Base-by-base conservation (phyloP, 2,113 vertebrate species). In the Solea solea region DNA sequence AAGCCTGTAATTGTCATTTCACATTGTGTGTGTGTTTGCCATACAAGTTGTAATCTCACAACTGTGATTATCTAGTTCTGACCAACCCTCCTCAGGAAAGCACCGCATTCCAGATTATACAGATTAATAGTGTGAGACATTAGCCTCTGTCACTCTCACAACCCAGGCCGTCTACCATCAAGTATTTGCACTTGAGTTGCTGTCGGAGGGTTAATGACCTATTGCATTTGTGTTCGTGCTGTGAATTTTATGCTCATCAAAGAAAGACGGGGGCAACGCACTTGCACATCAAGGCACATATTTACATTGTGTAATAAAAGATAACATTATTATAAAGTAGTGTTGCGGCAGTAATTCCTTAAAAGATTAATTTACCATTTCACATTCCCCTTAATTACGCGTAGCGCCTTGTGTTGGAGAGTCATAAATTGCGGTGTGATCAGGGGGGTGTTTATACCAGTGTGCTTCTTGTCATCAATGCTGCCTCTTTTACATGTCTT, bases 291-390 rank as follows among this genome's bases (percentile, higher is more conserved):
- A 49, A 58, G 68, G 44, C 41, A 0, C n/a, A 52, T 69, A 59
- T 82, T 89, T 84, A 78, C 78, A 79, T 49, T 56, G 69, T n/a
- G 58, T 67, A 64, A 73, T 87, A 71, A 83, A 79, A 70, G 82
- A 89, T 85, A 86, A 73, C 57, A 50, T 72, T 80, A 74, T 87
- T 86, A 83, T 55, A 85, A 76, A 78, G 80, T 67, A 63, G 60
- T 63, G 80, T 66, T 57, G 14, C 51, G 1, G 60, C 55, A 64
- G 74, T 90, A 70, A 81, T 88, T 88, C 81, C 78, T 70, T 75
- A 81, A 82, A 61, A 55, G 75, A 87, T 89, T 88, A 83, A 89
- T 92, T 87, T 87, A 71, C 66, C 49, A 13, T 83, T 86, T 79
- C 68, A 59, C 60, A 61, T 75, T 81, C 40, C 40, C 7, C 73